A percentile compares a stretch with the other conserved stretches of the same genome.
Evolutionary conservation across 2,113 vertebrate genomes (phyloP).

Genomic region (Silurus asotus): DNA sequence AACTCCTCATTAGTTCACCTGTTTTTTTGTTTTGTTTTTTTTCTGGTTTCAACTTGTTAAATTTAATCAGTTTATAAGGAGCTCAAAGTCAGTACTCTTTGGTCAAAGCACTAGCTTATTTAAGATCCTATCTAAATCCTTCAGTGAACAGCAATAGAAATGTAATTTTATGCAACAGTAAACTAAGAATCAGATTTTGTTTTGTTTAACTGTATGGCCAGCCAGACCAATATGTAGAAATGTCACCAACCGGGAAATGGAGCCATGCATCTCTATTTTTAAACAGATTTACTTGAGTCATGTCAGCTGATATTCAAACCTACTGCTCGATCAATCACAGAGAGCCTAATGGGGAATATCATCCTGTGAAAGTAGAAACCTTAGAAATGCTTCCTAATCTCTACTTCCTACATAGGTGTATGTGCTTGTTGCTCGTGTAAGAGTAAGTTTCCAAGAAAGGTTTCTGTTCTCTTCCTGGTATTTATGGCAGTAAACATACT

Average conservation of each 20-base stretch:
- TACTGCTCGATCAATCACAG: background rate
- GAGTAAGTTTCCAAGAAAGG: background rate
- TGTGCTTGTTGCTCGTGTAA: background rate
- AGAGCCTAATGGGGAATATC: background rate
- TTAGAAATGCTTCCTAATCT: background rate
- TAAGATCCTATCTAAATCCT: conserved; percentile 16
- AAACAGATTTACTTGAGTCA: conserved; percentile 18
- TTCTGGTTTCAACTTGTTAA: background rate
- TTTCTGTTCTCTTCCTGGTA: background rate
- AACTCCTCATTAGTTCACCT: conserved; percentile 15
- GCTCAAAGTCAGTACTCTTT: background rate
- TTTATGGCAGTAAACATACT: background rate
- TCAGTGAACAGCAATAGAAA: conserved; percentile 7
- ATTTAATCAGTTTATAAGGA: background rate
- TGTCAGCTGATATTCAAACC: background rate
- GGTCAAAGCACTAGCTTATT: conserved; percentile 6
- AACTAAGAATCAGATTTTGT: conserved; percentile 12
- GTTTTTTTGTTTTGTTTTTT: background rate
- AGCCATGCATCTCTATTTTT: conserved; percentile 14
- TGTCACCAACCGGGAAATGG: conserved; percentile 31
- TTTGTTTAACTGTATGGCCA: conserved; percentile 14
- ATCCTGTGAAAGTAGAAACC: conserved; percentile 3
- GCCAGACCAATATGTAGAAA: conserved; percentile 23
- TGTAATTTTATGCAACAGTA: conserved; percentile 32
- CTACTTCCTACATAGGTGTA: background rate